A percentile compares a stretch with the other conserved stretches of the same genome.
Conservation (phyloP, 2,888 invertebrate species). For the Muscina levida region DNA sequence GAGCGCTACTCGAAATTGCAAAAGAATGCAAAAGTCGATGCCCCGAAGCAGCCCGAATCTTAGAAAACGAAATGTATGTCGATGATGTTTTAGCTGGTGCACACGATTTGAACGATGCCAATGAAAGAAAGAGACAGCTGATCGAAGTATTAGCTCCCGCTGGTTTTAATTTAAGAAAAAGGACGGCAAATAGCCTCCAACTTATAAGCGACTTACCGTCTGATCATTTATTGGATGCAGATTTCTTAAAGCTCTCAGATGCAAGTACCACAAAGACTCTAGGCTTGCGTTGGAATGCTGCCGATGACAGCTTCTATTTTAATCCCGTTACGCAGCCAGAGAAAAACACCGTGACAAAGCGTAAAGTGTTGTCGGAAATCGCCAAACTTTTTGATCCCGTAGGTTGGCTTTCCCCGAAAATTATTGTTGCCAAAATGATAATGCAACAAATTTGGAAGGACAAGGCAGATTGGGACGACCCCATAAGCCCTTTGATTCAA, state of each 20-base stretch:
- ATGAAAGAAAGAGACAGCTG: neutral
- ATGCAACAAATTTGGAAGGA: too few species aligned
- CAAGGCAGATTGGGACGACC: neutral
- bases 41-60: neutral
- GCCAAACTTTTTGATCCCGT: neutral
- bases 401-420: too few species aligned
- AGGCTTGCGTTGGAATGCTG: slow-evolving; percentile 37
- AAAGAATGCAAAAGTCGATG: slow-evolving; percentile 16
- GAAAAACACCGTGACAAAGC: neutral
- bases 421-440: too few species aligned
- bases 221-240: slow-evolving; percentile 30
- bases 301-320: slow-evolving; percentile 15
- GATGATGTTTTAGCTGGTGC: slow-evolving; percentile 12
- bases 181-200: slow-evolving; percentile 19
- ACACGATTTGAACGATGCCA: neutral
- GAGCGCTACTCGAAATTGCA: slow-evolving; percentile 49
- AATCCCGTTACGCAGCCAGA: neutral
- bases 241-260: slow-evolving; percentile 34
- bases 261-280: slow-evolving; percentile 43
- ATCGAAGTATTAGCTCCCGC: slow-evolving; percentile 9
- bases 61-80: neutral
- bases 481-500: neutral
- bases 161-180: slow-evolving; percentile 37
- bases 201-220: slow-evolving; percentile 19
- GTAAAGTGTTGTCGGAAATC: slow-evolving; percentile 10